Base-by-base conservation (phyloP, 2,797 vertebrate species). In the Hyperoplus lanceolatus region DNA sequence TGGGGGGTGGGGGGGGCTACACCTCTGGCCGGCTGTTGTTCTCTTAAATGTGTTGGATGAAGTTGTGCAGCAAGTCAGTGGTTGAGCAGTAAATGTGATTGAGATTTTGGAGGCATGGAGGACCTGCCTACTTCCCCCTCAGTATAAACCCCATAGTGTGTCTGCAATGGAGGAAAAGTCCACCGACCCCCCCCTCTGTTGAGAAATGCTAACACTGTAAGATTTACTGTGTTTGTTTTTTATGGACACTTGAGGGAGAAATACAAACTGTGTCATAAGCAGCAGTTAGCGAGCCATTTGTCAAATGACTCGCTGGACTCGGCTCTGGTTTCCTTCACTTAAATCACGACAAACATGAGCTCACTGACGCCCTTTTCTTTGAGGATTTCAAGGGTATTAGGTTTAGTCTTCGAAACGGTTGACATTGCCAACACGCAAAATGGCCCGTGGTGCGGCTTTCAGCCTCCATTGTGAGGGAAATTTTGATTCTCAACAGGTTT, bases 341-440 rank as follows among this genome's bases (percentile, higher is more conserved):
- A 45, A 77, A 62, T 70, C 69, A 73, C 58, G 2, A 18, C 49
- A 70, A 68, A 62, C 41, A 46, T 21, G 21, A 62, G 46, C 6
- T 39, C 9, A 14, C 14, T 53, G 39, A 53, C 0, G 9, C 42
- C 39, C 14, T 42, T 3, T 18, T 14, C 29, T 29, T 15, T 38
- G 15, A 49, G 51, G 41, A 14, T 58, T 66, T 71, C 13, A 51
- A 51, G 51, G 67, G 45, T 49, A 36, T 67, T 63, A 38, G 38
- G 50, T 38, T 51, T 6, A 18, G 45, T 46, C 72, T 13, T 18
- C 5, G 45, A 42, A 72, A 11, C 53, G 8, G 29, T 55, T 18
- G 9, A 18, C 43, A 63, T 18, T 10, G 3, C 9, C 42, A 55
- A 41, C 38, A 36, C 8, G 1, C 5, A 43, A 41, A 49, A 16